Evolutionary conservation across 2,797 vertebrate species (phyloP).

Genomic region (Sciurus carolinensis): DNA sequence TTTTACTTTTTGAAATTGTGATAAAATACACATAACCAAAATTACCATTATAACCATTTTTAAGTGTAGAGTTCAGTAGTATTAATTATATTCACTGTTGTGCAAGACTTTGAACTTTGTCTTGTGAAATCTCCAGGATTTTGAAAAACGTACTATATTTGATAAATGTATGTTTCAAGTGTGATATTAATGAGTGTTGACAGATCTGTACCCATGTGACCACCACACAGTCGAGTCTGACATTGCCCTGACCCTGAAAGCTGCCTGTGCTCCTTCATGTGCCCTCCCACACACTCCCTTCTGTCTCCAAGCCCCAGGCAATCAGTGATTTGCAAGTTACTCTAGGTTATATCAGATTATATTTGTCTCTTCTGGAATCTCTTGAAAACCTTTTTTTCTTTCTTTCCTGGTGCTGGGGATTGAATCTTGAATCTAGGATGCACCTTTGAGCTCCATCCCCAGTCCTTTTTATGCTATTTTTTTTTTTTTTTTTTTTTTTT

Average conservation of each 20-base stretch:
- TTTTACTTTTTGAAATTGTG: not conserved
- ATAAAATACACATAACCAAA: not conserved
- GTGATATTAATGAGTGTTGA: not conserved
- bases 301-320: not conserved
- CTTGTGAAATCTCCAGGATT: not conserved
- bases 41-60: not conserved
- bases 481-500: not conserved
- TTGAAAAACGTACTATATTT: not conserved
- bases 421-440: not conserved
- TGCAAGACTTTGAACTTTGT: not conserved
- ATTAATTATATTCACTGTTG: not conserved
- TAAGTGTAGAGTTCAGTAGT: not conserved
- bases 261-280: not conserved
- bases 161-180: not conserved
- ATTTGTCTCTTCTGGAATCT: not conserved
- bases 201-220: not conserved
- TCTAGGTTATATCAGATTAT: not conserved
- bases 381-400: not conserved
- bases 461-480: not conserved
- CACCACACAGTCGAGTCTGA: not conserved
- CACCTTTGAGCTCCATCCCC: not conserved
- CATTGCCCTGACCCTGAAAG: too few relatives aligned
- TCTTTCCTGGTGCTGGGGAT: not conserved
- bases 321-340: not conserved
- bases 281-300: not conserved